Conservation (phyloP, 2,797 vertebrate genomes). For the Lagodon rhomboides region DNA sequence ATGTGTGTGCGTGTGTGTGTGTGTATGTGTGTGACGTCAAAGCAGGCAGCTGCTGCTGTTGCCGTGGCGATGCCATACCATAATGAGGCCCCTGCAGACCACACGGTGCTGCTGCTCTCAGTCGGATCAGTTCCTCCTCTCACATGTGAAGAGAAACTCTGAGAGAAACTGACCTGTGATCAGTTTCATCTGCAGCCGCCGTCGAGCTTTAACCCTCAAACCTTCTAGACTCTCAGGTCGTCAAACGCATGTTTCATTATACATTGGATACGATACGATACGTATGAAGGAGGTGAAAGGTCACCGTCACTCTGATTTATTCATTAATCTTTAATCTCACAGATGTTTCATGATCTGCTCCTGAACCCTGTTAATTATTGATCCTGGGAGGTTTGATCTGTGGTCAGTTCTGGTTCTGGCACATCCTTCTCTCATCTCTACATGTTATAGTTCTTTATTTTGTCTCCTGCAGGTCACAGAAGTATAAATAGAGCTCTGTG, state of each 20-base stretch:
- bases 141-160: conserved; percentile 23
- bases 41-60: conserved; percentile 58
- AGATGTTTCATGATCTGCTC: background rate
- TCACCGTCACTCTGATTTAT: background rate
- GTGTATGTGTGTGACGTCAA: conserved; percentile 45
- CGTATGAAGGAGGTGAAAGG: background rate
- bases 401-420: background rate
- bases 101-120: conserved; percentile 33
- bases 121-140: conserved; percentile 22
- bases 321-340: background rate
- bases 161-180: background rate
- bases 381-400: background rate
- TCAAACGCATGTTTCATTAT: too few species aligned
- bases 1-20: background rate
- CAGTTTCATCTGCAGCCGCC: background rate
- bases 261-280: too few species aligned
- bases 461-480: background rate
- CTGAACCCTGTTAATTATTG: conserved; percentile 26
- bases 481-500: background rate
- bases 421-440: background rate
- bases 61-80: conserved; percentile 57
- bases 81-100: conserved; percentile 55
- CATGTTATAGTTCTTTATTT: background rate
- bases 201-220: too few species aligned
- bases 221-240: too few species aligned